Conservation (phyloP, 1,140 invertebrate species). For the Drosophila baimaii region DNA sequence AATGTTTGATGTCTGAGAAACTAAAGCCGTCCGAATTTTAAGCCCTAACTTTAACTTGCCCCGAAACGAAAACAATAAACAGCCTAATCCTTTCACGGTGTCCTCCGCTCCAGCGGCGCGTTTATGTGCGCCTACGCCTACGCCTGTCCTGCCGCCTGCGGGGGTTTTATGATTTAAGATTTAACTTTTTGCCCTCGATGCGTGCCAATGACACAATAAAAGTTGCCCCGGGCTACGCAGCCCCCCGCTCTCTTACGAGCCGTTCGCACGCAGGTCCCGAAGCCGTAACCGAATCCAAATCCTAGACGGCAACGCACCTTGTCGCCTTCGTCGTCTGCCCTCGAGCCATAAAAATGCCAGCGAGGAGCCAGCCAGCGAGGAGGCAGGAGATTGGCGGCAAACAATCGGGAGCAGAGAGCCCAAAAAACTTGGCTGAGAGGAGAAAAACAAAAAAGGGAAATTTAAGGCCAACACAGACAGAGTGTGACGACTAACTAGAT, state of each 20-base stretch:
- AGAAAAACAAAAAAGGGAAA: constrained; percentile 44
- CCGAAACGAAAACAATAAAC: constrained; percentile 33
- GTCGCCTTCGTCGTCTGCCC: constrained; percentile 51
- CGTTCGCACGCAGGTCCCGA: constrained; percentile 55
- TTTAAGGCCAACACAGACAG: too few species aligned
- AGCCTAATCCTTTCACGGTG: constrained; percentile 27
- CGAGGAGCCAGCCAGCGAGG: constrained; percentile 3
- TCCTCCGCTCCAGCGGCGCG: too few species aligned
- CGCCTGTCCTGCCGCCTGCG: constrained; percentile 7
- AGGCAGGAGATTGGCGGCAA: constrained; percentile 3
- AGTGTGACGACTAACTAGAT: constrained; percentile 7
- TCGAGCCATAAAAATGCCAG: constrained; percentile 62
- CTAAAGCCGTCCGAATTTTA: constrained; percentile 11
- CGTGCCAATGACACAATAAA: constrained; percentile 77
- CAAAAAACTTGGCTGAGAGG: constrained; percentile 12
- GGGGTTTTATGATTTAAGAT: constrained; percentile 68
- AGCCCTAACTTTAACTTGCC: constrained; percentile 15
- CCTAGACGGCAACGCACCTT: constrained; percentile 63
- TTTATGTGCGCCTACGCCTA: too few species aligned
- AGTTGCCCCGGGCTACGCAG: constrained; percentile 55
- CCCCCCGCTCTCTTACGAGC: constrained; percentile 50
- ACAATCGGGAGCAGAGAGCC: constrained; percentile 16
- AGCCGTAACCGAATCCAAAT: constrained; percentile 19
- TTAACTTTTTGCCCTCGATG: constrained; percentile 66
- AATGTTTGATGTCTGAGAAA: constrained; percentile 34